Conservation (phyloP, 2,888 invertebrate species). For the Heliconius hortense region DNA sequence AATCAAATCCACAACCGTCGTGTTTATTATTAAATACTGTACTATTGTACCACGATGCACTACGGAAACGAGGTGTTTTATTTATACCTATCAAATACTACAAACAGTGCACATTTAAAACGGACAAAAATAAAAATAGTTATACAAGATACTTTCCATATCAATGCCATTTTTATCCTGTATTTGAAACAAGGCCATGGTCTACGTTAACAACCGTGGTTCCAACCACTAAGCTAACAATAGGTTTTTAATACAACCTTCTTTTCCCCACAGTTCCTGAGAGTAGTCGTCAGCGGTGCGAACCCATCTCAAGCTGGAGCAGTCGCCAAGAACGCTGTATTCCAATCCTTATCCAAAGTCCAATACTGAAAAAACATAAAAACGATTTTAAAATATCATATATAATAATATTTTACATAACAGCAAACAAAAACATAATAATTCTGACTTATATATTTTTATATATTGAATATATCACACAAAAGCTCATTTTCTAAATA, state of each 20-base stretch:
- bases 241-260: background rate
- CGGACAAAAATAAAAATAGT: too few species aligned
- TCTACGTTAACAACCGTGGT: too few species aligned
- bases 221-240: too few species aligned
- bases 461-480: slow-evolving; percentile 28
- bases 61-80: too few species aligned
- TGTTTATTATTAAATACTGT: too few species aligned
- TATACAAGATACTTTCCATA: too few species aligned
- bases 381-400: slow-evolving; percentile 31
- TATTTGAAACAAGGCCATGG: too few species aligned
- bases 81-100: too few species aligned
- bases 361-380: slow-evolving; percentile 35
- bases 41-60: too few species aligned
- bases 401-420: slow-evolving; percentile 22
- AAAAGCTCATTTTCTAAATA: background rate
- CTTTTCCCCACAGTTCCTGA: slow-evolving; percentile 54
- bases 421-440: background rate
- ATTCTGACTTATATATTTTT: slow-evolving; percentile 15
- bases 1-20: too few species aligned
- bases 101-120: too few species aligned
- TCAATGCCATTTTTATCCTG: too few species aligned
- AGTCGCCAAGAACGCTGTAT: slow-evolving; percentile 51
- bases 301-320: slow-evolving; percentile 49
- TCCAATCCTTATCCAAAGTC: slow-evolving; percentile 40
- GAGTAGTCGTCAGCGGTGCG: slow-evolving; percentile 47